Base-by-base conservation (phyloP, 2,888 invertebrate species). In the Philopedon plagiatum region DNA sequence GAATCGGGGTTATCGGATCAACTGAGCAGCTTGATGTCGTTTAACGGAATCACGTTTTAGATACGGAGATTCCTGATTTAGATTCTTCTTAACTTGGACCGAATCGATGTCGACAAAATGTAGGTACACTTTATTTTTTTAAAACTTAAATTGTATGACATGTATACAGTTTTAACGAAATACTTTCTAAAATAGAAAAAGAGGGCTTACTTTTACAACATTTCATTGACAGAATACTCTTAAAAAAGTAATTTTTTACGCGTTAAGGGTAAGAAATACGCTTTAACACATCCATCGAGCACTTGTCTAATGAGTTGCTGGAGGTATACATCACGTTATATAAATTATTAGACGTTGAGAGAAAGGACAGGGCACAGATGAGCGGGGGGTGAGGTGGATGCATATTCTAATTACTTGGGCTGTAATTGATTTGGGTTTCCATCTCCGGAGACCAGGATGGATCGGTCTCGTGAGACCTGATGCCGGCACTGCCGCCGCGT, bases 371-470 rank as follows among this genome's bases (percentile, higher is more conserved):
- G 61, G 60, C 63, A 41, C 67, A 68, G 63, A 73, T 73, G 69
- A 73, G 51, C 46, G 57, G 63, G 57, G 61, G 46, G 44, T 29
- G 57, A 19, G 65, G 39, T 56, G 65, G 61, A 74, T 76, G 79
- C 78, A 80, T 80, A 80, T 80, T 80, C 79, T 81, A 81, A 81
- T 81, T 80, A 81, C 79, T 81, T 75, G 77, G 76, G 78, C 75
- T 76, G 79, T 80, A 81, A 81, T 81, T 80, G 81, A 81, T 81
- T 80, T 78, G 79, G 78, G 79, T 80, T 76, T 78, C 77, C 75
- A 72, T 75, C 78, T 79, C 80, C 72, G 75, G 76, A 71, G 77
- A 78, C 74, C 72, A 80, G 74, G 77, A 80, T 80, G 80, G 80
- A 80, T 80, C 71, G 78, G 76, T 78, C 80, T 78, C 80, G 18